Base-by-base conservation (phyloP, 2,113 vertebrate genomes). In the Sprattus sprattus region DNA sequence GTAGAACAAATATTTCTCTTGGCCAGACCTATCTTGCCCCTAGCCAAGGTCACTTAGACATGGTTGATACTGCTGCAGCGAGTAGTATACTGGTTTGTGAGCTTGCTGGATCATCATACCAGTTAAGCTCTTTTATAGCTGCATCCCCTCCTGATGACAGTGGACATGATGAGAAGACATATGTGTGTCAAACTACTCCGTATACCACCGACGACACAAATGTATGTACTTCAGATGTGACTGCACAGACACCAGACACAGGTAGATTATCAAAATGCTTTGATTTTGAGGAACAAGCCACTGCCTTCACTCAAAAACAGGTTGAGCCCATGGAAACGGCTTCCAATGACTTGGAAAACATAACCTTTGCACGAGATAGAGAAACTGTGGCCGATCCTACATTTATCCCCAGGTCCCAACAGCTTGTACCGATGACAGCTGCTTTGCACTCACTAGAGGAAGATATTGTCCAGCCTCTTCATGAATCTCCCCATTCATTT, bases 261-360 rank as follows among this genome's bases (percentile, higher is more conserved):
- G 88, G 87, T 49, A 87, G 52, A 86, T 57, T 46, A 83, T 54
- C 85, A 84, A 87, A 87, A 86, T 83, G 89, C 85, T 93, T 94
- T 78, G 85, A 91, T 67, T 94, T 93, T 89, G 91, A 90, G 47
- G 90, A 93, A 49, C 39, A 89, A 39, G 52, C 82, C 11, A 52
- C 81, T 3, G 80, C 84, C 81, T 3, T 28, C 1, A 89, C 71
- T 4, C 39, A 60, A 20, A 80, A 0, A 8, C 86, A 81, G 15
- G 15, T 45, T 0, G 85, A 90, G 67, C 86, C 45, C 28, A 85
- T 87, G 25, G 88, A 91, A 18, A 18, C 2, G 52, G 60, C 25
- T 67, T 67, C 22, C 60, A 28, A 67, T 25, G 10, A 67, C 25
- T 67, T 25, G n/a, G n/a, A 11, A 3, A 67, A 25, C 0, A 67